These are phyloP conservation scores for Hemibagrus guttatus DNA, from an alignment of 2,797 vertebrate species.

Conservation along the genomic window DNA sequence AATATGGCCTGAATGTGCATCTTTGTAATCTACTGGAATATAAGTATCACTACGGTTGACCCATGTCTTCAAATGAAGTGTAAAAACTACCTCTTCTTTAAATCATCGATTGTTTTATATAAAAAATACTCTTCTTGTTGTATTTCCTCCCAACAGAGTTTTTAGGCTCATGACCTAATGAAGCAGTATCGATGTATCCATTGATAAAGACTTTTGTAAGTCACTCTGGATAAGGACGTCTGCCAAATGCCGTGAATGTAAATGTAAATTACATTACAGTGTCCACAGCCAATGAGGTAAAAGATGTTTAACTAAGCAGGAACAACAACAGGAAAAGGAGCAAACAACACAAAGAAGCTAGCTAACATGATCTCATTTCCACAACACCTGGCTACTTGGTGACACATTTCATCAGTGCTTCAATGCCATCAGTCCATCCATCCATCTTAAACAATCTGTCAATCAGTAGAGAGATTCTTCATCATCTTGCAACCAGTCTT, in stretches of 20 bases:
- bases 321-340: neutral
- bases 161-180: too few species aligned
- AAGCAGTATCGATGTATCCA: too few species aligned
- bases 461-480: conserved; percentile 14
- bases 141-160: neutral
- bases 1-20: neutral
- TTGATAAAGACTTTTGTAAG: too few species aligned
- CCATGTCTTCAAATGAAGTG: neutral
- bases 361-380: neutral
- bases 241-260: too few species aligned
- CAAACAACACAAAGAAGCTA: neutral
- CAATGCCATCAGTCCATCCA: conserved; percentile 7
- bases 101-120: too few species aligned
- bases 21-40: neutral
- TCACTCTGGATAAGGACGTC: too few species aligned
- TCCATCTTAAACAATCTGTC: conserved; percentile 5
- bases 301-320: neutral
- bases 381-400: neutral
- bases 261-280: neutral
- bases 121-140: too few species aligned
- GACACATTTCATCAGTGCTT: neutral
- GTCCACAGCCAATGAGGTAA: neutral
- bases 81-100: too few species aligned
- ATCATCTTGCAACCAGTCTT: conserved; percentile 24
- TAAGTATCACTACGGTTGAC: neutral